phyloP scores from a whole-genome alignment of 2,113 vertebrate genomes.

The Puma concolor region DNA sequence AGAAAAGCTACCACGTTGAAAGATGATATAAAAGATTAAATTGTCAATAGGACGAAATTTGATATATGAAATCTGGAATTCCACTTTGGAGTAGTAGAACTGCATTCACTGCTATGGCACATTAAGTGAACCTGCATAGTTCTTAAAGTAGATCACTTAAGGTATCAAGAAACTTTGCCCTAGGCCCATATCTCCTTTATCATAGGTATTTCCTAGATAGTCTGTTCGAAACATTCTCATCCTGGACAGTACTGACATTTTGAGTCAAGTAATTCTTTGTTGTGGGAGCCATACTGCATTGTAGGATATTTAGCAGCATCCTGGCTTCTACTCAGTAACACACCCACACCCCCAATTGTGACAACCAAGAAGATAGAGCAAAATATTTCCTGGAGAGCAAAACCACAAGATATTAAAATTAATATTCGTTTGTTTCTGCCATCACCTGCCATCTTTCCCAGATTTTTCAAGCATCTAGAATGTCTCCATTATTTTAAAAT shows the following conservation, averaged over 20 bases:
- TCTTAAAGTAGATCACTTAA: neutral
- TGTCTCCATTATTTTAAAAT: conserved; percentile 26
- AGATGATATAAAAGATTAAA: neutral
- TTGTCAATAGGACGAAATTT: conserved; percentile 36
- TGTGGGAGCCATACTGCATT: neutral
- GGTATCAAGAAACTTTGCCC: neutral
- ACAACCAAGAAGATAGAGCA: neutral
- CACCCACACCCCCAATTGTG: neutral
- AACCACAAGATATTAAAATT: neutral
- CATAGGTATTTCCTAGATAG: neutral
- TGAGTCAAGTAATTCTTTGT: neutral
- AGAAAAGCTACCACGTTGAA: conserved; percentile 10
- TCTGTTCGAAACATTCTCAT: neutral
- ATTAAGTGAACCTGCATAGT: neutral
- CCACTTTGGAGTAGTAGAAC: neutral
- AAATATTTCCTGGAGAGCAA: neutral
- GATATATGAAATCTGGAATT: conserved; percentile 35
- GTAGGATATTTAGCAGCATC: neutral
- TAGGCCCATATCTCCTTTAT: neutral
- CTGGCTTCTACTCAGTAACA: neutral
- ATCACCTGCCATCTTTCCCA: neutral
- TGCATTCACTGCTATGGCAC: neutral
- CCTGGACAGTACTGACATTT: neutral
- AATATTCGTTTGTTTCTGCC: neutral
- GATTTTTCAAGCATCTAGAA: neutral